A percentile compares a stretch with the other conserved stretches of the same genome.
Conservation (phyloP, 2,888 invertebrate genomes). For the Cistogaster globosa region DNA sequence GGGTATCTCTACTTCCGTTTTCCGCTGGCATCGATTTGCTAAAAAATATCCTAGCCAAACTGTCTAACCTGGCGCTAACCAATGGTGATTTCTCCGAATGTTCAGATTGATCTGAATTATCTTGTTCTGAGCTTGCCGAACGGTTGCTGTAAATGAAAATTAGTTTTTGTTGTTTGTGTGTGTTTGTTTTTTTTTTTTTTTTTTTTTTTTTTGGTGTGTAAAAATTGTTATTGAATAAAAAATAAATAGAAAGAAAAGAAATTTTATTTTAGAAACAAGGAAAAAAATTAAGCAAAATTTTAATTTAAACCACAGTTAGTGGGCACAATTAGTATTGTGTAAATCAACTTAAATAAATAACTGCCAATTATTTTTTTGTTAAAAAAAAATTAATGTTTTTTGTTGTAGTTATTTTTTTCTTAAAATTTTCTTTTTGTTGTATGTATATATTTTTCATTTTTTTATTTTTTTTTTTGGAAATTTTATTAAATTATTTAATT, state of each 20-base stretch:
- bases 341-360: slow-evolving; percentile 27
- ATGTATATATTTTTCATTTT: slow-evolving; percentile 48
- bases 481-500: slow-evolving; percentile 38
- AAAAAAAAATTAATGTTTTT: slow-evolving; percentile 11
- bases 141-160: slow-evolving; percentile 82
- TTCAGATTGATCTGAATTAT: slow-evolving; percentile 83
- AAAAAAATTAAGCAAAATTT: background rate
- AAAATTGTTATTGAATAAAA: slow-evolving; percentile 27
- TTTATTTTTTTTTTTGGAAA: slow-evolving; percentile 14
- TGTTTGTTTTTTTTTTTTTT: slow-evolving; percentile 26
- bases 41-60: slow-evolving; percentile 89
- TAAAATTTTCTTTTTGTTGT: slow-evolving; percentile 40
- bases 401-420: background rate
- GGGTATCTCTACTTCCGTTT: slow-evolving; percentile 83
- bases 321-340: background rate
- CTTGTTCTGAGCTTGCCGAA: slow-evolving; percentile 86
- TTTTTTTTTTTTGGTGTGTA: slow-evolving; percentile 25
- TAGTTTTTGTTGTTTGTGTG: slow-evolving; percentile 51
- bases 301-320: background rate
- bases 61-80: slow-evolving; percentile 89
- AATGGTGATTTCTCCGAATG: slow-evolving; percentile 86
- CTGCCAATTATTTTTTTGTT: slow-evolving; percentile 40
- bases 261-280: slow-evolving; percentile 27
- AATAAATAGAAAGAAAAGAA: slow-evolving; percentile 29
- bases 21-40: slow-evolving; percentile 84